Evolutionary conservation across 2,113 vertebrate genomes (phyloP).

Genomic region (Cyphomyrus discorhynchus): DNA sequence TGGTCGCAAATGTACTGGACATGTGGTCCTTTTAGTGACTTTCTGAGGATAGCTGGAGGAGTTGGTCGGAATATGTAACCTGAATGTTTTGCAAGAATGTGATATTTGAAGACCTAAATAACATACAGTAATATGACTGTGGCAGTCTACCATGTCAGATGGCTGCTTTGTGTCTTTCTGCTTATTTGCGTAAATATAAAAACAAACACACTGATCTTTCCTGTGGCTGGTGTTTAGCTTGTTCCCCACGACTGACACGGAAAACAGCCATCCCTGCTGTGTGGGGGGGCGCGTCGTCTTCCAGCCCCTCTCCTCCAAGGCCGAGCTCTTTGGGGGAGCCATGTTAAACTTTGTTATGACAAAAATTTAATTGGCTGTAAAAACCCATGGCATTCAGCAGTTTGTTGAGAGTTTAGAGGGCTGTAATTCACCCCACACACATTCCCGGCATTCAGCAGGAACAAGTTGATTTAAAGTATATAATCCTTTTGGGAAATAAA

Average conservation of each 20-base stretch:
- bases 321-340: neutral
- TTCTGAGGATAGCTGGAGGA: neutral
- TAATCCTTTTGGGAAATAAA: conserved; percentile 15
- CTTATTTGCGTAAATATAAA: neutral
- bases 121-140: neutral
- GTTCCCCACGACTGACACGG: neutral
- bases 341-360: conserved; percentile 18
- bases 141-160: neutral
- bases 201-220: neutral
- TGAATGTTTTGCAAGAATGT: neutral
- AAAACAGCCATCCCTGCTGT: neutral
- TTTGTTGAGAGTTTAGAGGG: neutral
- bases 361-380: conserved; percentile 22
- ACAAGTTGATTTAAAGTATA: conserved; percentile 17
- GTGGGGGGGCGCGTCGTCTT: neutral
- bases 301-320: conserved; percentile 3
- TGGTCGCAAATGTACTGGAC: neutral
- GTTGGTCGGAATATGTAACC: neutral
- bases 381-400: conserved; percentile 8
- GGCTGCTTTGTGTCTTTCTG: neutral
- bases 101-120: neutral
- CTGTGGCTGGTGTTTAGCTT: neutral
- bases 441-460: neutral
- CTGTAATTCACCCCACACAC: conserved; percentile 2
- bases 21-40: neutral